These are phyloP conservation scores for Enteromius argenteus DNA, from an alignment of 2,797 vertebrate species.

Conservation along the genomic window DNA sequence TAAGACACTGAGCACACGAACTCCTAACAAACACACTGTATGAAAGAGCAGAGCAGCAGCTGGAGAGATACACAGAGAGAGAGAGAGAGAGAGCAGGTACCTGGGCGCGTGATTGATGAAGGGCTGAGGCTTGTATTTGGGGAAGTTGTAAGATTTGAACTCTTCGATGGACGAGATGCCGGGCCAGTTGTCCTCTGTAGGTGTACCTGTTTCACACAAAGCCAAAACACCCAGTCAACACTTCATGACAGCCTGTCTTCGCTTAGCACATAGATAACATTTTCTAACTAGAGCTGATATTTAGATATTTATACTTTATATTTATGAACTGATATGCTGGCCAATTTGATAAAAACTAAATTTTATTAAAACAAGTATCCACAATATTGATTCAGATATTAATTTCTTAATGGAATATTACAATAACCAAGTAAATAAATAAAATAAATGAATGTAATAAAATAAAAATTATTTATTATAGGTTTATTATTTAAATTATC, in stretches of 20 bases:
- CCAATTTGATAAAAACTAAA: neutral
- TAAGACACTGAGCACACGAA: constrained; percentile 18
- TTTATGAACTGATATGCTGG: neutral
- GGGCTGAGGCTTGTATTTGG: constrained; percentile 95
- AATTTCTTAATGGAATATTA: too few relatives aligned
- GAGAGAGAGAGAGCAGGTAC: constrained; percentile 70
- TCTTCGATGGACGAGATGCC: constrained; percentile 94
- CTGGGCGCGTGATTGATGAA: constrained; percentile 96
- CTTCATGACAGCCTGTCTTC: neutral
- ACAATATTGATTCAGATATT: too few relatives aligned
- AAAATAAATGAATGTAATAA: too few relatives aligned
- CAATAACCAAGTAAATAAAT: too few relatives aligned
- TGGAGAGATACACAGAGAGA: neutral
- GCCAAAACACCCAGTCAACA: constrained; percentile 25
- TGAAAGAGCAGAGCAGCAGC: neutral
- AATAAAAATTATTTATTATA: too few relatives aligned
- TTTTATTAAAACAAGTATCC: too few relatives aligned
- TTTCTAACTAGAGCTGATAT: neutral
- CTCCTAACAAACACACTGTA: neutral
- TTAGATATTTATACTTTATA: neutral
- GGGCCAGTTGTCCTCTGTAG: constrained; percentile 94
- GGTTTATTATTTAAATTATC: neutral
- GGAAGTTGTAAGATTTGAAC: constrained; percentile 97
- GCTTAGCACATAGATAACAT: neutral
- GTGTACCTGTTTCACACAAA: constrained; percentile 83